A percentile compares a stretch with the other conserved stretches of the same genome.
Conservation (phyloP, 1,140 invertebrate genomes). For the Propsilocerus akamusi region DNA sequence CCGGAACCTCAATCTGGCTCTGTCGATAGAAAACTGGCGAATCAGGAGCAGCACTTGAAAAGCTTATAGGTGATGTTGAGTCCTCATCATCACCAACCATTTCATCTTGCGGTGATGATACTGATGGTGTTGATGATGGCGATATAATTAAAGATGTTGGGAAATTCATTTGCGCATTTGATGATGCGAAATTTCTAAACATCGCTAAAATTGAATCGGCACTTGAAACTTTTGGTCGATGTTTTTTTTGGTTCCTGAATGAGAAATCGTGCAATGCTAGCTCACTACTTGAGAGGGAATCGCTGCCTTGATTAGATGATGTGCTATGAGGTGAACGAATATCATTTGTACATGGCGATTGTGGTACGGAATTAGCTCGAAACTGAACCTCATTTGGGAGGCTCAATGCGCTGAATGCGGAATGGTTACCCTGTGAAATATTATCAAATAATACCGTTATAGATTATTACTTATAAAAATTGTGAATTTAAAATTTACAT, state of each 20-base stretch:
- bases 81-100: conserved; percentile 39
- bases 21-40: conserved; percentile 28
- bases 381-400: conserved; percentile 11
- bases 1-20: conserved; percentile 39
- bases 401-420: conserved; percentile 12
- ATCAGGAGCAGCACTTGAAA: conserved; percentile 30
- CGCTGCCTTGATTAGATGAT: conserved; percentile 46
- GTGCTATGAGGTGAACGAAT: conserved; percentile 37
- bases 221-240: conserved; percentile 37
- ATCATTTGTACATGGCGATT: conserved; percentile 28
- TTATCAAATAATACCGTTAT: too few relatives aligned
- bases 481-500: conserved; percentile 29
- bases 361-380: conserved; percentile 15
- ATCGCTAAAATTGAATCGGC: conserved; percentile 57
- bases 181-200: conserved; percentile 44
- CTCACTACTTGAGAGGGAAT: conserved; percentile 45
- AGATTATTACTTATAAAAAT: too few relatives aligned
- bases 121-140: conserved; percentile 39
- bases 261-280: conserved; percentile 27
- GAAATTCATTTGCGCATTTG: conserved; percentile 29
- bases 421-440: conserved; percentile 7
- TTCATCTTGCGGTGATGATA: conserved; percentile 47
- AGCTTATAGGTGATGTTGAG: conserved; percentile 31
- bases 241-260: conserved; percentile 7
- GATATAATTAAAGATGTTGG: conserved; percentile 34